These are phyloP conservation scores for Harmothoe impar DNA, from an alignment of 2,888 invertebrate species.

Conservation along the genomic window DNA sequence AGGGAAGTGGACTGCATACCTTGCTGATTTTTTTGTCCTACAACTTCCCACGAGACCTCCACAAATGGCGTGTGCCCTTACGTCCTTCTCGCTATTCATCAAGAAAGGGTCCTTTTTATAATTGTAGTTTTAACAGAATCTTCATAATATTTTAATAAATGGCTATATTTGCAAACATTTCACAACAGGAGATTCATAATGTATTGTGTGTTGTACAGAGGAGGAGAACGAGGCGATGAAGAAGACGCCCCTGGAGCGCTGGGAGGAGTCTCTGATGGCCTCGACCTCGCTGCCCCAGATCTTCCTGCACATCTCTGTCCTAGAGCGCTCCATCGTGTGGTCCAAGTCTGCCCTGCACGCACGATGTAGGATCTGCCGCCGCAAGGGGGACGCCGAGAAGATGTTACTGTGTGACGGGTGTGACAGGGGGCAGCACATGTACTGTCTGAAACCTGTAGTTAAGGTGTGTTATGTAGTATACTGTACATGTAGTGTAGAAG, in stretches of 20 bases:
- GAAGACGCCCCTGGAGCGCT: slow-evolving; percentile 86
- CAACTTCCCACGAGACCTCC: no score
- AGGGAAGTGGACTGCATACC: no score
- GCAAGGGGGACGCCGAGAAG: slow-evolving; percentile 93
- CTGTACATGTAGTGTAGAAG: no score
- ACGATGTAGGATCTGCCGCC: slow-evolving; percentile 92
- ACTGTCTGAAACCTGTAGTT: slow-evolving; percentile 95
- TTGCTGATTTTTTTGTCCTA: no score
- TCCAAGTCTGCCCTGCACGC: slow-evolving; percentile 92
- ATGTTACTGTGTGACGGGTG: slow-evolving; percentile 97
- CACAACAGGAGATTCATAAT: no score
- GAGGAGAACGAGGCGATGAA: slow-evolving; percentile 48
- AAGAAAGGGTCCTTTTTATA: no score
- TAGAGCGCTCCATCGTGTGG: slow-evolving; percentile 94
- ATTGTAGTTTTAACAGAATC: no score
- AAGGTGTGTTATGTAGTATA: no score
- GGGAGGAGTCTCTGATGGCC: slow-evolving; percentile 94
- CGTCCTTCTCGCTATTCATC: no score
- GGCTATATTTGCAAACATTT: no score
- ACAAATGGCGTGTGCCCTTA: no score
- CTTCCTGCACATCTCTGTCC: slow-evolving; percentile 91
- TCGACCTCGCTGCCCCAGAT: slow-evolving; percentile 87
- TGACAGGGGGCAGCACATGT: slow-evolving; percentile 96
- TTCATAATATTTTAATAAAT: no score
- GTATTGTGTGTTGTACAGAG: slow-evolving; percentile 42